These are phyloP conservation scores for Astropecten irregularis DNA, from an alignment of 53 echinoderm and acorn worm species.

Conservation along the genomic window DNA sequence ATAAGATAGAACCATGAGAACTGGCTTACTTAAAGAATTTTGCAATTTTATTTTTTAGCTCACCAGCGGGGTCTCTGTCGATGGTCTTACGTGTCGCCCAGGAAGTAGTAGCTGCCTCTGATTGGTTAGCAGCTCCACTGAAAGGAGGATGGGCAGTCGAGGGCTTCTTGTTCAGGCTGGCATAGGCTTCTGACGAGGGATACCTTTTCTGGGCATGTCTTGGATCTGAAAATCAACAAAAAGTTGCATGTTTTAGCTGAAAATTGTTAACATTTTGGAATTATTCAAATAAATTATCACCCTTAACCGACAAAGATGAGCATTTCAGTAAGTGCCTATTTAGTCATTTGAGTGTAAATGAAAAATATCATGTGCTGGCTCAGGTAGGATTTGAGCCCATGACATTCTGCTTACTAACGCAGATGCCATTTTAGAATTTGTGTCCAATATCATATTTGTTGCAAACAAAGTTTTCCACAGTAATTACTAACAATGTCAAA, in stretches of 20 bases:
- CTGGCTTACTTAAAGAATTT: not conserved
- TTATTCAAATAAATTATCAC: not conserved
- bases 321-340: too few relatives aligned
- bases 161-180: conserved; percentile 36
- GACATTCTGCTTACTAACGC: too few relatives aligned
- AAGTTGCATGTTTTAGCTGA: not conserved
- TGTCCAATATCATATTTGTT: too few relatives aligned
- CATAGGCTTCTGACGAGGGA: conserved; percentile 7
- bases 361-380: too few relatives aligned
- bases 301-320: too few relatives aligned
- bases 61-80: conserved; percentile 10
- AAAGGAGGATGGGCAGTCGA: not conserved
- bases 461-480: too few relatives aligned
- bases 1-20: too few relatives aligned
- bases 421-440: too few relatives aligned
- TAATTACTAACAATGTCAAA: too few relatives aligned
- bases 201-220: conserved; percentile 30
- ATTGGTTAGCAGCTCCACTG: not conserved
- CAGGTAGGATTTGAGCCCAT: too few relatives aligned
- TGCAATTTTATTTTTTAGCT: not conserved
- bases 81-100: conserved; percentile 35
- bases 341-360: too few relatives aligned
- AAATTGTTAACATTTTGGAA: not conserved
- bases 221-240: not conserved
- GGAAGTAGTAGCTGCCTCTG: not conserved